These are phyloP conservation scores for Epizoanthus ramosus DNA, from an alignment of 92 coral and sea anemone species.

Conservation along the genomic window DNA sequence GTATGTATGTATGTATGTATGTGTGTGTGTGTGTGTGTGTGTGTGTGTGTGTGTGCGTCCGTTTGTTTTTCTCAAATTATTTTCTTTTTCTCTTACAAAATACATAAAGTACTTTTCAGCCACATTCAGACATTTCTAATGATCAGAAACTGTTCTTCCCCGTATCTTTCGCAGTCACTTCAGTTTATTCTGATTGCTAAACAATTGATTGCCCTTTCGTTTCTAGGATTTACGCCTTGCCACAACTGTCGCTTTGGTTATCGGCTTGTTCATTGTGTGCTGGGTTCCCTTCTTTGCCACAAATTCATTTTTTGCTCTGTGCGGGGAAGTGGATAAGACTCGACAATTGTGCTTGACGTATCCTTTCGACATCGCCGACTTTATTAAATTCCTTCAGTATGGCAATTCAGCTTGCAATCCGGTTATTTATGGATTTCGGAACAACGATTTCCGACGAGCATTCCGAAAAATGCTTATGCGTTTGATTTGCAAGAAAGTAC, in stretches of 20 bases:
- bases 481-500: slow-evolving; percentile 70
- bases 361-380: slow-evolving; percentile 36
- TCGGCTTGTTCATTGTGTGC: slow-evolving; percentile 71
- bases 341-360: slow-evolving; percentile 16
- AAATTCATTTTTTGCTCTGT: slow-evolving; percentile 63
- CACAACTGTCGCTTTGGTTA: slow-evolving; percentile 85
- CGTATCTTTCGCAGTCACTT: neutral
- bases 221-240: slow-evolving; percentile 84
- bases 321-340: slow-evolving; percentile 2
- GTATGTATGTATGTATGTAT: no score
- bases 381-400: slow-evolving; percentile 79
- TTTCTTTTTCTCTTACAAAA: neutral
- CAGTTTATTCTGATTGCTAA: neutral
- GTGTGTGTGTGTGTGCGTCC: neutral
- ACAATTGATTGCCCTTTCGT: neutral
- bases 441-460: slow-evolving; percentile 75
- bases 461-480: slow-evolving; percentile 75
- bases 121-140: no score
- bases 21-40: no score
- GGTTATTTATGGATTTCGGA: slow-evolving; percentile 80
- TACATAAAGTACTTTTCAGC: no score
- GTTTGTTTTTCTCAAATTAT: neutral
- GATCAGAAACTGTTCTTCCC: no score
- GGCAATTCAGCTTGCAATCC: slow-evolving; percentile 86
- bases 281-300: slow-evolving; percentile 84